Evolutionary conservation across 53 echinoderm and acorn worm species (phyloP).

Genomic region (Stichopus horrens): DNA sequence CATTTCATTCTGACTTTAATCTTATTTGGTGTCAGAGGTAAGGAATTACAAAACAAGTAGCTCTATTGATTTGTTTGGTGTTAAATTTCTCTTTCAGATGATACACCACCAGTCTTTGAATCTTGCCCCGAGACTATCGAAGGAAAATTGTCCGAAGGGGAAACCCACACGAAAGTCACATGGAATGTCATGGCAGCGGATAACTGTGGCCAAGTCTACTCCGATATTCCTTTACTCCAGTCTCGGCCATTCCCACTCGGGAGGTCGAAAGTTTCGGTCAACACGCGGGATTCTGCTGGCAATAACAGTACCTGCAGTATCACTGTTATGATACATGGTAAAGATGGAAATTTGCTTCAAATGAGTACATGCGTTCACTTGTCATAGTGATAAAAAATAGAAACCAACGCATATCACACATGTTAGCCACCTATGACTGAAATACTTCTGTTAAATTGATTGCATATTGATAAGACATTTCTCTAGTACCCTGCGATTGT

Average conservation of each 20-base stretch:
- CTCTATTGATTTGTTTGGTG: background rate
- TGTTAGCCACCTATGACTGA: too few relatives aligned
- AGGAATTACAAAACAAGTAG: background rate
- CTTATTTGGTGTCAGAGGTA: too few relatives aligned
- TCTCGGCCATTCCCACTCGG: background rate
- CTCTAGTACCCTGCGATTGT: too few relatives aligned
- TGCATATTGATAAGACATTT: too few relatives aligned
- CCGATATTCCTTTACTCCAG: background rate
- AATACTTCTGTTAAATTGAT: too few relatives aligned
- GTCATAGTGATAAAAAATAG: too few relatives aligned
- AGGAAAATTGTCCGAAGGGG: background rate
- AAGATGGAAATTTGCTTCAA: background rate
- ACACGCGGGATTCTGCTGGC: background rate
- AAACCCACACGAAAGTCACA: background rate
- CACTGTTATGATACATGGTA: background rate
- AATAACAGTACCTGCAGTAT: background rate
- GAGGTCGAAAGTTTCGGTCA: background rate
- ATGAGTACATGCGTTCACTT: too few relatives aligned
- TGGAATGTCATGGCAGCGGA: background rate
- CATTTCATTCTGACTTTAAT: too few relatives aligned
- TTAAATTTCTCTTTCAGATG: background rate
- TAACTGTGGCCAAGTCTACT: background rate
- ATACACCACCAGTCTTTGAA: background rate
- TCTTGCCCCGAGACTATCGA: background rate
- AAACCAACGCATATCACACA: too few relatives aligned